Evolutionary conservation across 2,113 vertebrate genomes (phyloP), one percentile per base, ranked within the genome.

Genomic region (Crypturellus undulatus): DNA sequence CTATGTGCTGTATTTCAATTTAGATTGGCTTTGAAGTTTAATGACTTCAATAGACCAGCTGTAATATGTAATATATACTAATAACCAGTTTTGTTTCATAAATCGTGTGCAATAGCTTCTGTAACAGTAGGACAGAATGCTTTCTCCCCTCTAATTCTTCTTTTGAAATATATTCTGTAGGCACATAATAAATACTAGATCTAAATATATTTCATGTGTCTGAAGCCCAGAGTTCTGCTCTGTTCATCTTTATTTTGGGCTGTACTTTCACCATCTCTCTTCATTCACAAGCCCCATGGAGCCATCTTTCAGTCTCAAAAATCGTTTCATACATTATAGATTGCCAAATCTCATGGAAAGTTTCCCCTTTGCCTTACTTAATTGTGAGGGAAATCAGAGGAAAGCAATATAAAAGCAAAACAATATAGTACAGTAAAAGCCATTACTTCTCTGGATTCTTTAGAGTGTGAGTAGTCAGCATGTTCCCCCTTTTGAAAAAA

Each of bases 171-270:
- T 20, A 4, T 47, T 12, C 24, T 47, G 10, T 25, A 40, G 6
- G 6, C 42, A 82, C 19, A 91, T 89, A 77, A 91, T 75, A 96
- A 96, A 95, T 96, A 30, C 22, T 54, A 47, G 24, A 68, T 72
- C 21, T 81, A 78, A 78, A 21, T 78, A 4, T 6, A 22, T 38
- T 34, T 8, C 17, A 10, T 70, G 17, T 69, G 17, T 47, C 22
- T 34, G 45, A 60, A 40, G 19, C 32, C n/a, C 28, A 58, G n/a
- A 84, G 10, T 64, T 18, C 4, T 75, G 13, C 58, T 45, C 8
- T 30, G 78, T 32, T 25, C 45, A 10, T 10, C 54, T 51, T 84
- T 12, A 11, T 32, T 43, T 6, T 63, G 9, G 5, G 13, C 11
- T 78, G 25, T 65, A 21, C 10, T 75, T 73, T 62, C 17, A 58